Evolutionary conservation across 2,797 vertebrate species (phyloP), one percentile per base, ranked within the genome.

Genomic region (Gymnopithys bicolor): DNA sequence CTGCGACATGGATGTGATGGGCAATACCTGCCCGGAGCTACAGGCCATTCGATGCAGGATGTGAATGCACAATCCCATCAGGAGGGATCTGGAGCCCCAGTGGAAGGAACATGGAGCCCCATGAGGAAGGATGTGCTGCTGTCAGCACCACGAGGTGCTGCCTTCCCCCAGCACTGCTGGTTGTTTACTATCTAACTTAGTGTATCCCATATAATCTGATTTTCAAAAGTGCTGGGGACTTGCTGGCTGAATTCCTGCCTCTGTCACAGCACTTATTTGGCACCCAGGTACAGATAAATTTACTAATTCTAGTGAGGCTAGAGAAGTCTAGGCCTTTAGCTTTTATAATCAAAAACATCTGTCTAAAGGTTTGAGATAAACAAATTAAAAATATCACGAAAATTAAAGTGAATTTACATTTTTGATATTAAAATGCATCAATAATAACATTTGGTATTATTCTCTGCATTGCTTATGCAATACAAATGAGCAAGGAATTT

Each of bases 61-160:
- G 68, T 5, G 33, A 60, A 35, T 49, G 58, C 23, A 66, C n/a
- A 48, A 15, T 28, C 41, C 41, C 62, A n/a, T 30, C 15, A 17
- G 39, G 19, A 63, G 25, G 16, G 18, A 19, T 9, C 35, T 59
- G 35, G 16, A 39, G 28, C 4, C 51, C 51, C 51, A 52, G 28
- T 10, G 30, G 30, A 18, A 52, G 27, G 28, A 37, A 18, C 35
- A 15, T 9, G 18, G 19, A 59, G 43, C 71, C 49, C 32, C 9
- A 28, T 2, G 13, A 41, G n/a, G 35, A 37, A 33, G 56, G 68
- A 64, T 2, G 19, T 4, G 17, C 33, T 32, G 28, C 28, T 22
- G 35, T 45, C 37, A 1, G 5, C 37, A 2, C 11, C 49, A 7
- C 3, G 0, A 17, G 67, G 25, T 3, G 0, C 11, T 45, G 41